Conservation (phyloP, 2,888 invertebrate genomes). For the Chrysopilus asiliformis region DNA sequence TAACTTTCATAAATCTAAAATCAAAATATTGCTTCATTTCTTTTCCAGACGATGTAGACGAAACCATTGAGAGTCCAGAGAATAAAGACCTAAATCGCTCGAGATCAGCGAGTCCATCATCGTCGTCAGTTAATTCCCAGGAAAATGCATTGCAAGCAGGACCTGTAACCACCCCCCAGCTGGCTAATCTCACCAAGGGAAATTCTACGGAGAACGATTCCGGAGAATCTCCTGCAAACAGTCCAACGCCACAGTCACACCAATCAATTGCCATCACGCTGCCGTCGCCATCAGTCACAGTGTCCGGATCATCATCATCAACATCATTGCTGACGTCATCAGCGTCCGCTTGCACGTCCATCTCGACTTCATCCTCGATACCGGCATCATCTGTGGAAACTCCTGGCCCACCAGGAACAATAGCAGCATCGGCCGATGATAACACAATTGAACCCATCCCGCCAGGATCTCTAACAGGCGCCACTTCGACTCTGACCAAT, state of each 20-base stretch:
- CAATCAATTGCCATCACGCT: background rate
- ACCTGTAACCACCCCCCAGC: constrained; percentile 11
- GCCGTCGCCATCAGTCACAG: constrained; percentile 2
- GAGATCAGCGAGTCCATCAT: constrained; percentile 15
- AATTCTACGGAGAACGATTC: too few relatives aligned
- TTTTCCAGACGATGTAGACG: constrained; percentile 14
- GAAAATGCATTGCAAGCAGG: constrained; percentile 15
- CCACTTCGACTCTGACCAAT: too few relatives aligned
- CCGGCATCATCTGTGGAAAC: too few relatives aligned
- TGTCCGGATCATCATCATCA: constrained; percentile 15
- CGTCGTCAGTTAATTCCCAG: constrained; percentile 11
- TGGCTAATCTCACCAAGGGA: too few relatives aligned
- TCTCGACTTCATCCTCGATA: too few relatives aligned
- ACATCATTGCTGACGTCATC: constrained; percentile 13
- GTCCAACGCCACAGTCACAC: background rate
- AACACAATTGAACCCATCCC: too few relatives aligned
- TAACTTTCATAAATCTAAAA: background rate
- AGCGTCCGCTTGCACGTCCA: constrained; percentile 3
- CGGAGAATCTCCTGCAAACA: background rate
- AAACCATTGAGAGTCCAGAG: constrained; percentile 8
- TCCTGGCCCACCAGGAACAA: background rate
- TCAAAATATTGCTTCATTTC: background rate
- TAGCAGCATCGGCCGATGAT: constrained; percentile 1
- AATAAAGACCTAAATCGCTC: constrained; percentile 9
- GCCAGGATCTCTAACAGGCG: too few relatives aligned